Percentiles rank a stretch among this genome's conserved stretches.
These are phyloP conservation scores for Nemotelus pantherinus DNA, from an alignment of 2,888 invertebrate species.

Conservation along the genomic window DNA sequence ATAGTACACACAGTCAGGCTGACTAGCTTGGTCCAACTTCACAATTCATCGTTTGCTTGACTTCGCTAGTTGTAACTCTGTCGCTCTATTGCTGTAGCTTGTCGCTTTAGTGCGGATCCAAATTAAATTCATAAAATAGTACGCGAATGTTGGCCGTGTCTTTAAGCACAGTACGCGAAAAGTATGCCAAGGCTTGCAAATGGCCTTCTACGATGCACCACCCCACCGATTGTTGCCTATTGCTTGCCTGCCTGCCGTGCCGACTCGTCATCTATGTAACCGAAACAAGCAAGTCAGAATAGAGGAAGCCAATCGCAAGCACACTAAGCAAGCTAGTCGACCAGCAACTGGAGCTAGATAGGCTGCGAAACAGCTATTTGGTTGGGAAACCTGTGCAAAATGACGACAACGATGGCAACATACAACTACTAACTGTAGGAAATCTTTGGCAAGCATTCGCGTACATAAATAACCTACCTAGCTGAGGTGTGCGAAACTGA, in stretches of 20 bases:
- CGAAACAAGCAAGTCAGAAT: too few relatives aligned
- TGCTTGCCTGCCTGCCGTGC: too few relatives aligned
- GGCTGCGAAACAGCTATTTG: too few relatives aligned
- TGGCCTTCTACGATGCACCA: slow-evolving; percentile 40
- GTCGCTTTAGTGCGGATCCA: slow-evolving; percentile 23
- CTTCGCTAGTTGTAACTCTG: too few relatives aligned
- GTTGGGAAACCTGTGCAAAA: too few relatives aligned
- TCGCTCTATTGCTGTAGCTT: not conserved
- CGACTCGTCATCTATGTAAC: too few relatives aligned
- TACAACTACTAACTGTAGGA: slow-evolving; percentile 20
- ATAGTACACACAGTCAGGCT: not conserved
- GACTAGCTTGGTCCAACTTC: too few relatives aligned
- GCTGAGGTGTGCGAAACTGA: slow-evolving; percentile 11
- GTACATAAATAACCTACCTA: slow-evolving; percentile 15
- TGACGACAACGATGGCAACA: not conserved
- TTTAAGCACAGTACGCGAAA: slow-evolving; percentile 39
- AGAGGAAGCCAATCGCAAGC: too few relatives aligned
- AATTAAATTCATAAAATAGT: slow-evolving; percentile 36
- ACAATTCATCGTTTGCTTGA: too few relatives aligned
- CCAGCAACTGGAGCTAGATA: too few relatives aligned
- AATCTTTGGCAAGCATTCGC: slow-evolving; percentile 16
- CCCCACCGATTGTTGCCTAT: not conserved
- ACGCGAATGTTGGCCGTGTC: not conserved
- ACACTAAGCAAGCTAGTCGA: too few relatives aligned
- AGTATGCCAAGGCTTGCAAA: slow-evolving; percentile 50